Evolutionary conservation across 1,140 invertebrate species (phyloP), one percentile per base, ranked within the genome.

Genomic region (Cyclina sinensis): DNA sequence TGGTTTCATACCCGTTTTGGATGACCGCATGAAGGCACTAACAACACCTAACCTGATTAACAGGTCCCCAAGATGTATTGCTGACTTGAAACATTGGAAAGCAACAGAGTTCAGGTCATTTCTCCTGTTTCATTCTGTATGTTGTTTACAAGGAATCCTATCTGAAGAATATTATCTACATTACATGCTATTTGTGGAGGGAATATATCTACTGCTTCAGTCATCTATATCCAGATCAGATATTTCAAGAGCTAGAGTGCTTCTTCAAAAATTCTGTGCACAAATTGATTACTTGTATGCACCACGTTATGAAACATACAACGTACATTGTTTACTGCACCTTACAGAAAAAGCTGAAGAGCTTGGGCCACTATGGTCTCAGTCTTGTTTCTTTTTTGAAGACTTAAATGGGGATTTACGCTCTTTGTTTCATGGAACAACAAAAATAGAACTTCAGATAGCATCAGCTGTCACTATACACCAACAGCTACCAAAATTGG

Each of bases 231-330:
- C n/a, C n/a, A n/a, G n/a, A n/a, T n/a, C 16, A n/a, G 79, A 81
- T 81, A 27, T 81, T 35, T 16, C 35, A 59, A 51, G 24, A 81
- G 51, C 79, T 9, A 81, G 35, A 37, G 21, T 62, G 79, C 51
- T 81, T 16, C 51, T 62, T 81, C 57, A 57, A 51, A 81, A 81
- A 24, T 18, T 81, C 62, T 59, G 79, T 81, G 54, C 35, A 32
- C 39, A 51, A 30, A 62, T 81, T 57, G 51, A 81, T 51, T 35
- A 81, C 32, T 57, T 81, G 48, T 81, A 81, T 81, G 16, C 51
- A n/a, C n/a, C n/a, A n/a, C n/a, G n/a, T n/a, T n/a, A n/a, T n/a
- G n/a, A n/a, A n/a, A 46, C 43, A 46, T 46, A 46, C 43, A 46
- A 46, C 16, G 43, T 46, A 9, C 43, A 46, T 46, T 16, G 16